Conservation (phyloP, 2,888 invertebrate genomes). For the Sicus ferrugineus region DNA sequence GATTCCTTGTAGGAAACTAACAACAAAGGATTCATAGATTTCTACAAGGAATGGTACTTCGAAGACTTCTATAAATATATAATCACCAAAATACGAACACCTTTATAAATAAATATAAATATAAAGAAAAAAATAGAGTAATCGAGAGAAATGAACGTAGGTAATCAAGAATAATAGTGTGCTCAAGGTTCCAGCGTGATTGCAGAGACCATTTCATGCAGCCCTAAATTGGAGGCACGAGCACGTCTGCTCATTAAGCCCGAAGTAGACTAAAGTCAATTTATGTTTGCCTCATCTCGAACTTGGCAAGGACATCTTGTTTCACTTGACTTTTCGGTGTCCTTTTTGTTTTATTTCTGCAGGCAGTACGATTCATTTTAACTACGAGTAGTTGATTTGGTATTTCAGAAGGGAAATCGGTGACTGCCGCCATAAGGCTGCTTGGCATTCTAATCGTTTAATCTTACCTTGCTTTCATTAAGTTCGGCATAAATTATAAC, state of each 20-base stretch:
- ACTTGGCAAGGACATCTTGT: constrained; percentile 20
- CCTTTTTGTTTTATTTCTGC: neutral
- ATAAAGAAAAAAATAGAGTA: too few relatives aligned
- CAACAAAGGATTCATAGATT: too few relatives aligned
- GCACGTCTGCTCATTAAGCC: constrained; percentile 63
- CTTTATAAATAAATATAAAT: too few relatives aligned
- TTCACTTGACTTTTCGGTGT: neutral
- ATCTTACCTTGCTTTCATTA: constrained; percentile 20
- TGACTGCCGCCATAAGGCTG: neutral
- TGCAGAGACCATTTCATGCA: constrained; percentile 35
- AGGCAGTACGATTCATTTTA: neutral
- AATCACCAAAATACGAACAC: too few relatives aligned
- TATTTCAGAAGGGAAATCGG: neutral
- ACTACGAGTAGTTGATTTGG: constrained; percentile 10
- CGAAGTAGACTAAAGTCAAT: constrained; percentile 61
- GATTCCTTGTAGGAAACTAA: too few relatives aligned
- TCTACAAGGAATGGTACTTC: too few relatives aligned
- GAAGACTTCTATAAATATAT: too few relatives aligned
- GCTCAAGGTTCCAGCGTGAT: too few relatives aligned
- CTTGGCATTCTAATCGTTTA: constrained; percentile 20
- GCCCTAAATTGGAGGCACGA: constrained; percentile 57
- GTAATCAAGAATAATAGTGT: too few relatives aligned
- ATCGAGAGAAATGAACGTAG: too few relatives aligned
- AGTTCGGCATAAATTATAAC: constrained; percentile 18
- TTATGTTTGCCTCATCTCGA: constrained; percentile 45